Evolutionary conservation across 2,113 vertebrate genomes (phyloP).

Genomic region (Brachyhypopomus occidentalis): DNA sequence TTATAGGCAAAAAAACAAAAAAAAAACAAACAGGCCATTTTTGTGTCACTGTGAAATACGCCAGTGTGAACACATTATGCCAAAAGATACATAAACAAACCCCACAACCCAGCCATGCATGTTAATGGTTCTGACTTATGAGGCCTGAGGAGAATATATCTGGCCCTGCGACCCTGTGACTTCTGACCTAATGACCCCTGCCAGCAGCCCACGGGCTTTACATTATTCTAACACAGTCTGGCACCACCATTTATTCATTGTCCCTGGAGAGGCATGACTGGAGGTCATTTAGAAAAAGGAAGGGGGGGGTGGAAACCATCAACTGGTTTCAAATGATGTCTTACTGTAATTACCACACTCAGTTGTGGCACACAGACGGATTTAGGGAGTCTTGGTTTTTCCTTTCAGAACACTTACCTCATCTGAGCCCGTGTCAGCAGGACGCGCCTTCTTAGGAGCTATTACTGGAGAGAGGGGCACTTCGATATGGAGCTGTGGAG

Average conservation of each 20-base stretch:
- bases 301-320: too few species aligned
- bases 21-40: not conserved
- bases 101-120: too few species aligned
- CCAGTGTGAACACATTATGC: too few species aligned
- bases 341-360: not conserved
- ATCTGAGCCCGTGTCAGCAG: constrained; percentile 92
- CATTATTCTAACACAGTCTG: not conserved
- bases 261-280: not conserved
- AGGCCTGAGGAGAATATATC: not conserved
- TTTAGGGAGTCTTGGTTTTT: not conserved
- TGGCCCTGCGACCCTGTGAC: not conserved
- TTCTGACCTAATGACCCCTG: not conserved
- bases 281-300: not conserved
- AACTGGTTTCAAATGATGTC: too few species aligned
- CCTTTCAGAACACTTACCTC: constrained; percentile 77
- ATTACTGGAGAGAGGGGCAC: constrained; percentile 96
- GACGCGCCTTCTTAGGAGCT: constrained; percentile 95
- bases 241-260: not conserved
- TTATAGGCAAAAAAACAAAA: too few species aligned
- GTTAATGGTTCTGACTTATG: not conserved
- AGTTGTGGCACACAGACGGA: not conserved
- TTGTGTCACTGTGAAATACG: too few species aligned
- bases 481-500: constrained; percentile 91
- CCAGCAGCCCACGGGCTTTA: not conserved
- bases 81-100: too few species aligned